Percentiles rank a stretch among this genome's conserved stretches.
phyloP scores from a whole-genome alignment of 2,797 vertebrate species.

The Brachyrhaphis roseni region DNA sequence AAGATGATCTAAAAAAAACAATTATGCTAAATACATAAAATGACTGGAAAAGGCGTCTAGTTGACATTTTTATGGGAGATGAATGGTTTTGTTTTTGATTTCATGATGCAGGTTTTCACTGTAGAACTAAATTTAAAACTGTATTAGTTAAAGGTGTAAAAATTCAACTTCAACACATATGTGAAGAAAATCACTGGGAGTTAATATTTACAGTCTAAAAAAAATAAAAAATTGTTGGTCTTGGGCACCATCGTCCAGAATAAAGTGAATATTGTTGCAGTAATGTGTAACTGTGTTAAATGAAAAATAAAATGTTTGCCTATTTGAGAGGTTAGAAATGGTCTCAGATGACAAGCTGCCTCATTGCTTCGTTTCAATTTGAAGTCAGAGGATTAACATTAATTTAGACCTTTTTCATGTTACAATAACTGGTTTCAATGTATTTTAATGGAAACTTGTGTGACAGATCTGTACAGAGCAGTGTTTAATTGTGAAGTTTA shows the following conservation, averaged over 20 bases:
- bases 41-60: not conserved
- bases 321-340: not conserved
- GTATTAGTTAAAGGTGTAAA: not conserved
- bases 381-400: not conserved
- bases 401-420: not conserved
- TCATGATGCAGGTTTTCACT: not conserved
- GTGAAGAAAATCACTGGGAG: not conserved
- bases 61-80: not conserved
- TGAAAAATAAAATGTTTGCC: not conserved
- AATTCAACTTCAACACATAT: not conserved
- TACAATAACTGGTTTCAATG: not conserved
- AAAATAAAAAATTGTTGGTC: not conserved
- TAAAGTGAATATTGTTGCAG: not conserved
- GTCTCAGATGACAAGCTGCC: not conserved
- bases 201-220: conserved; percentile 1
- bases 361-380: not conserved
- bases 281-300: not conserved
- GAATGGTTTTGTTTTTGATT: not conserved
- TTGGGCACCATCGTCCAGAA: not conserved
- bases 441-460: not conserved
- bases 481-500: not conserved
- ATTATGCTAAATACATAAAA: not conserved
- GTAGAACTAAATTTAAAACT: not conserved
- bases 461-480: not conserved
- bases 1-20: not conserved